Base-by-base conservation (phyloP, 2,888 invertebrate genomes). In the Pardosa pseudoannulata region DNA sequence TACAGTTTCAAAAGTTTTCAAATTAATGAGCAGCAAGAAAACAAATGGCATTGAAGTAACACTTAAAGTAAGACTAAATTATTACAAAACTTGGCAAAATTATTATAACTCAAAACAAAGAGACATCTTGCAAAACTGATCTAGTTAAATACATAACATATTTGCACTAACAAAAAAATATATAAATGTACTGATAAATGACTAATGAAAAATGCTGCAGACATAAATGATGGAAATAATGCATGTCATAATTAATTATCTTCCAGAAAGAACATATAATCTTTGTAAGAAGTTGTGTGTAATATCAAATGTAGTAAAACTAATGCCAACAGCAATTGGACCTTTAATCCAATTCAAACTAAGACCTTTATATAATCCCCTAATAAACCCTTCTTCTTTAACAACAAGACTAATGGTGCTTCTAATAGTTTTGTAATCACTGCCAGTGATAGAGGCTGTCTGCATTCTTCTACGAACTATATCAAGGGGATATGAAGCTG, bases 281-380 rank as follows among this genome's bases (percentile, higher is more conserved):
- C n/a, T 67, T 75, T 72, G 36, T 41, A 89, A 70, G 75, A 87
- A 89, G 41, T 88, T 89, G 5, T 80, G 83, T 9, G 88, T 83
- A 36, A 89, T 41, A 78, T 99, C 98, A 92, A 98, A 98, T 0
- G 97, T 96, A 2, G 97, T 96, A 93, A 98, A 99, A 90, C 98
- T 98, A 90, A 99, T 97, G 82, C 99, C 99, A 11, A 93, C 93
- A 19, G 94, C 93, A 13, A 94, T 93, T 0, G 94, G 94, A n/a
- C 94, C 94, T 90, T 94, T 94, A 75, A 99, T 95, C 98, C 98
- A 99, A 92, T 99, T 99, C 97, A 99, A 97, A 90, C 97, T 97
- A n/a, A 99, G 94, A 0, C 99, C 99, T 92, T 99, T 99, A 93
- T 96, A 99, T 91, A 98, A 95, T 0, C 99, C 99, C 73, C 94